Evolutionary conservation across 2,888 invertebrate genomes (phyloP), one percentile per base, ranked within the genome.

Genomic region (Blastobasis lacticolella): DNA sequence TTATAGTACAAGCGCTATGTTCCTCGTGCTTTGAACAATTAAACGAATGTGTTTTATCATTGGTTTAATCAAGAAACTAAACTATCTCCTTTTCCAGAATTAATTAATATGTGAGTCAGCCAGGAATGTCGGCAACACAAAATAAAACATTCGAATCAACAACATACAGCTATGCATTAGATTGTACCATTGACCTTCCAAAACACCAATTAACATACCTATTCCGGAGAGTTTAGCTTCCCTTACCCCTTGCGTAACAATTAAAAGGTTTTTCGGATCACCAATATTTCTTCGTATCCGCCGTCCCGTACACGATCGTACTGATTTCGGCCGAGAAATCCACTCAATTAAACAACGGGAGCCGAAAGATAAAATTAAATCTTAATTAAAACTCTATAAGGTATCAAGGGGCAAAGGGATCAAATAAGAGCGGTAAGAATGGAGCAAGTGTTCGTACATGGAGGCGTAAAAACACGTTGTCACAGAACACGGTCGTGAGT

Each of bases 341-440:
- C 69, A 63, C 69, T 71, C 71, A 78, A 77, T 75, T 76, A 73
- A 73, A 73, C 72, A 77, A 78, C 80, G 60, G 83, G 72, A 79
- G 80, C 78, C 68, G 66, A 58, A 64, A 80, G 85, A 85, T 83
- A 84, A 82, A 81, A 83, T 85, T 85, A 83, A 84, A 83, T 78
- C 79, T 85, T 85, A 85, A 85, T 86, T 84, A 86, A 86, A 85
- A 75, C 73, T 77, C 78, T 72, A 81, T 82, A 81, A 76, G 65
- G 67, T 70, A 57, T 50, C 56, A 56, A 49, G 51, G n/a, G n/a
- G 48, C 56, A 53, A 52, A 53, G 23, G 23, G 23, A 23, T 23
- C 54, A 58, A 59, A 64, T 58, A 62, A 62, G 63, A 63, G 53
- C 58, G 62, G 58, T 47, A 55, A 57, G 64, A 64, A 57, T 60